A percentile compares a stretch with the other conserved stretches of the same genome.
Evolutionary conservation across 2,888 invertebrate genomes (phyloP).

Genomic region (Netelia inedita): DNA sequence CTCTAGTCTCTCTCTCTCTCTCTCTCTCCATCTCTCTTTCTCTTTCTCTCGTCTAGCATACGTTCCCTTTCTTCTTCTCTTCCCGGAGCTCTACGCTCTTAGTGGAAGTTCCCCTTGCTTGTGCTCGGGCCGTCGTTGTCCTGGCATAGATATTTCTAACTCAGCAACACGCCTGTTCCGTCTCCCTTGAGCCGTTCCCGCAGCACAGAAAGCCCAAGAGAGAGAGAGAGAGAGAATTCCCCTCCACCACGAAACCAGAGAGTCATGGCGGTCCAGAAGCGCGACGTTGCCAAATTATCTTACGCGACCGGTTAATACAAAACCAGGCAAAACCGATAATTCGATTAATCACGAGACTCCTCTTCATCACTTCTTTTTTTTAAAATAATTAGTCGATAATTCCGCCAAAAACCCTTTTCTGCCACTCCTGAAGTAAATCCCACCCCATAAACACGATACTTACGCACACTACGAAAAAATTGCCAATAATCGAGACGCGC

Average conservation of each 20-base stretch:
- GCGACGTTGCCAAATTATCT: slow-evolving; percentile 84
- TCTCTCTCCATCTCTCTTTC: slow-evolving; percentile 29
- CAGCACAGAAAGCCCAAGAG: slow-evolving; percentile 49
- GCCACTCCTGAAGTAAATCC: slow-evolving; percentile 11
- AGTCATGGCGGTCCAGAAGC: slow-evolving; percentile 74
- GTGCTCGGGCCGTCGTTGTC: slow-evolving; percentile 44
- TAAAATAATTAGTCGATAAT: slow-evolving; percentile 57
- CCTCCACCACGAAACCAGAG: slow-evolving; percentile 64
- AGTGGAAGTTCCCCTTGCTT: slow-evolving; percentile 49
- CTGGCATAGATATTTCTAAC: slow-evolving; percentile 71
- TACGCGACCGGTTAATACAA: slow-evolving; percentile 77
- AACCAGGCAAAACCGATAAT: slow-evolving; percentile 73
- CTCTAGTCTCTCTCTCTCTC: slow-evolving; percentile 26
- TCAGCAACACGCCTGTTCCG: slow-evolving; percentile 61
- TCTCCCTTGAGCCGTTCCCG: slow-evolving; percentile 52
- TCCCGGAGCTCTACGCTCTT: slow-evolving; percentile 32
- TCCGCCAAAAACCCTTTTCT: slow-evolving; percentile 60
- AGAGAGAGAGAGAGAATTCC: slow-evolving; percentile 54
- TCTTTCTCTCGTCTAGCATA: slow-evolving; percentile 62
- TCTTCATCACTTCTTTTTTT: slow-evolving; percentile 14
- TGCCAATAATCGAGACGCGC: slow-evolving; percentile 5
- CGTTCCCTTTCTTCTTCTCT: slow-evolving; percentile 59
- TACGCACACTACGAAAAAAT: slow-evolving; percentile 12
- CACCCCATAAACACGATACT: slow-evolving; percentile 62
- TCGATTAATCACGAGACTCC: slow-evolving; percentile 69